Conservation (phyloP, 1,140 invertebrate genomes). For the Polypedilum vanderplanki region DNA sequence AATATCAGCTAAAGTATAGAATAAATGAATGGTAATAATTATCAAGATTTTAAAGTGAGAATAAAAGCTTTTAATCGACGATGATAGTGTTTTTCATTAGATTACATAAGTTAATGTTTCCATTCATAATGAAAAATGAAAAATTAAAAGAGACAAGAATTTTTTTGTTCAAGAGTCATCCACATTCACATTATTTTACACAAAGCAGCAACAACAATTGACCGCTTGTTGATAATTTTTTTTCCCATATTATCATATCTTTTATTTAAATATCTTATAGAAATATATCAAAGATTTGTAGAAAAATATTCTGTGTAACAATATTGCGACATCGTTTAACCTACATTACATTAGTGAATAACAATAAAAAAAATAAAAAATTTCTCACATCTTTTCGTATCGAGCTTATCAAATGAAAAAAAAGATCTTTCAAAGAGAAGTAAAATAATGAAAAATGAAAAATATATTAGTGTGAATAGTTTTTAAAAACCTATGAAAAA, state of each 20-base stretch:
- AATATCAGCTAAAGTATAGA: not conserved
- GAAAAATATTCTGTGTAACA: conserved; percentile 17
- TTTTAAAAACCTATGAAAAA: not conserved
- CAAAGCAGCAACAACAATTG: not conserved
- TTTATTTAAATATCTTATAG: not conserved
- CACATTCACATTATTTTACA: not conserved
- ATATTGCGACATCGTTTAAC: not conserved
- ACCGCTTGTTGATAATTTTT: not conserved
- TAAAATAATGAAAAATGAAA: conserved; percentile 22
- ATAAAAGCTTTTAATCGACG: not conserved
- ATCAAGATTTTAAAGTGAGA: not conserved
- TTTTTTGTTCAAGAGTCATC: not conserved
- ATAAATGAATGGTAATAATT: not conserved
- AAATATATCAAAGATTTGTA: conserved; percentile 1
- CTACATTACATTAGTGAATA: not conserved
- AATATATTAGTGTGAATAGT: conserved; percentile 22
- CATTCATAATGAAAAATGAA: not conserved
- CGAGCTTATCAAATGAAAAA: conserved; percentile 24
- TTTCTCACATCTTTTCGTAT: conserved; percentile 15
- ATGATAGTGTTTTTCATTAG: not conserved
- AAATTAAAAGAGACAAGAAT: not conserved
- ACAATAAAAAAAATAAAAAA: not conserved
- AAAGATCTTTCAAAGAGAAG: conserved; percentile 22
- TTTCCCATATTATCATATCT: not conserved
- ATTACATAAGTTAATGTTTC: conserved; percentile 6